These are phyloP conservation scores for Syrrhaptes paradoxus DNA, from an alignment of 2,113 vertebrate species.

Conservation along the genomic window DNA sequence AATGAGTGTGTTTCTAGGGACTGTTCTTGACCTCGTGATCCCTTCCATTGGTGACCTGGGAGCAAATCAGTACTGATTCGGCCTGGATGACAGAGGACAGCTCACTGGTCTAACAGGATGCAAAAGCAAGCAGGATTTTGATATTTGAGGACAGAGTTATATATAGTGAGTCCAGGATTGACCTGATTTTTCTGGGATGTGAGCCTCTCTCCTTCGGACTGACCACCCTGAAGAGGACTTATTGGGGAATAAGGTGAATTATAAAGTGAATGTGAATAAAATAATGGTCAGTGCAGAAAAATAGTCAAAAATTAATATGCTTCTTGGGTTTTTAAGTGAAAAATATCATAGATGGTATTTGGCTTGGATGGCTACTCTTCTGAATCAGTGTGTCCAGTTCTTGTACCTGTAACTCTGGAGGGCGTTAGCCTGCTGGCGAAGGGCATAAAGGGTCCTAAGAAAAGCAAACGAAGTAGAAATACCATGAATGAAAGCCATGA, in stretches of 20 bases:
- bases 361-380: neutral
- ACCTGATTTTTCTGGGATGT: neutral
- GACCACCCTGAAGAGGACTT: neutral
- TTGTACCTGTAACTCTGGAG: neutral
- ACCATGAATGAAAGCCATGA: neutral
- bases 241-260: neutral
- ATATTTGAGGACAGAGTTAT: neutral
- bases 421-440: neutral
- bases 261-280: neutral
- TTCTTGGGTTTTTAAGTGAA: neutral
- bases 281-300: neutral
- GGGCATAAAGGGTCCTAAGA: neutral
- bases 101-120: neutral
- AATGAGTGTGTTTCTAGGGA: neutral
- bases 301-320: neutral
- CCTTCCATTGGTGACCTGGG: neutral
- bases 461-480: neutral
- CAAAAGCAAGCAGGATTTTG: neutral
- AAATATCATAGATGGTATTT: neutral
- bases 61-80: neutral
- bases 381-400: neutral
- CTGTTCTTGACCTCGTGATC: neutral
- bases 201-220: neutral
- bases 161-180: rapidly evolving
- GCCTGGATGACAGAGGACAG: neutral